Evolutionary conservation across 1,140 invertebrate genomes (phyloP).

Genomic region (Orchestia grillus): DNA sequence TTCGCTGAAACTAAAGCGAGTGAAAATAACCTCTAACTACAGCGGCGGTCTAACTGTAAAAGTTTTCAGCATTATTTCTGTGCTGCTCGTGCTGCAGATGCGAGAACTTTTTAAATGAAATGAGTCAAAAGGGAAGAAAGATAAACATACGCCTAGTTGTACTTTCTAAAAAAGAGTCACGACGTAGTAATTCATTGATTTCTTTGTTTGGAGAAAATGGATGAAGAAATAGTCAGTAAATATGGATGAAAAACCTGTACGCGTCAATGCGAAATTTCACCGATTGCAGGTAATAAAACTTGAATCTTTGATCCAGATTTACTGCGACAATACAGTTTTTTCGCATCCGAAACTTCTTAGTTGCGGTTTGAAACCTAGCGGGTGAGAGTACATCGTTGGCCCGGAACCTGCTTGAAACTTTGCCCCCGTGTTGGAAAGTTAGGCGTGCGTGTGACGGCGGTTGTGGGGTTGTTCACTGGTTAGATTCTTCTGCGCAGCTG

Average conservation of each 20-base stretch:
- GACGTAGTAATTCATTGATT: neutral
- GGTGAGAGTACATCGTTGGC: neutral
- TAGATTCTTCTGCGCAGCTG: constrained; percentile 15
- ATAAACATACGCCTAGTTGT: neutral
- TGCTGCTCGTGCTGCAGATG: neutral
- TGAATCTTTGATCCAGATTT: neutral
- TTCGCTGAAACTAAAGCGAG: neutral
- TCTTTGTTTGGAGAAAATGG: neutral
- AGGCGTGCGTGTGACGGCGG: neutral
- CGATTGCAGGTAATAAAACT: neutral
- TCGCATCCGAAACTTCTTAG: neutral
- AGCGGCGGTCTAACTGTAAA: too few species aligned
- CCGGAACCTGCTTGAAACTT: neutral
- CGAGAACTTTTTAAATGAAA: neutral
- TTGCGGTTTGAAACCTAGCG: neutral
- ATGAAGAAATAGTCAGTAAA: neutral
- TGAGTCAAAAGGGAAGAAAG: neutral
- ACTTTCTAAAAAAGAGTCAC: neutral
- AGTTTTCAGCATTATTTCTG: neutral
- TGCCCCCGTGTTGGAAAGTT: neutral
- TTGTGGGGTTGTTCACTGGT: neutral
- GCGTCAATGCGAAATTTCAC: neutral
- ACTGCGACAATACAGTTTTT: neutral
- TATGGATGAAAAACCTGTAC: neutral
- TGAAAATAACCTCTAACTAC: neutral